Conservation (phyloP, 2,797 vertebrate species). For the Melanotaenia nigrans region DNA sequence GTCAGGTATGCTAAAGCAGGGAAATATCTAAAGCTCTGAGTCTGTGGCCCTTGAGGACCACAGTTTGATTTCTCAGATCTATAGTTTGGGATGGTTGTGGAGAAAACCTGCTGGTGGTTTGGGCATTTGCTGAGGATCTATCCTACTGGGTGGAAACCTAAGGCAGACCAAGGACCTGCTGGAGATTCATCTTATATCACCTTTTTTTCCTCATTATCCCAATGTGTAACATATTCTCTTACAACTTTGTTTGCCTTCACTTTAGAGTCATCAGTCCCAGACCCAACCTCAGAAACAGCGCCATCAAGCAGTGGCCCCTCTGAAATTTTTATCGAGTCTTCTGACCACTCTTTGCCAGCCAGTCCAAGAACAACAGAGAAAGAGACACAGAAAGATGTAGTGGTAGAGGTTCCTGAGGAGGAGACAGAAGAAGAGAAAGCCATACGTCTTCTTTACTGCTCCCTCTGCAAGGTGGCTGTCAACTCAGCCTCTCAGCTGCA, state of each 20-base stretch:
- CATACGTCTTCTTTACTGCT: conserved; percentile 94
- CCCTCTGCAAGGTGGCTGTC: conserved; percentile 97
- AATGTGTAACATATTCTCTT: not conserved
- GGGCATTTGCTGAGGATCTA: not conserved
- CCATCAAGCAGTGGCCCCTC: conserved; percentile 75
- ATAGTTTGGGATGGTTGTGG: not conserved
- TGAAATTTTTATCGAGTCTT: conserved; percentile 78
- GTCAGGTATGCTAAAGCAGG: too few species aligned
- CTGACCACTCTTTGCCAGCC: conserved; percentile 57
- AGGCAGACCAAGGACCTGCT: not conserved
- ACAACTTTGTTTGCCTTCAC: not conserved
- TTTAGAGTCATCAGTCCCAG: conserved; percentile 44
- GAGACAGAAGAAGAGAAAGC: conserved; percentile 96
- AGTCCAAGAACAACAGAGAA: conserved; percentile 34
- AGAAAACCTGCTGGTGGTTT: not conserved
- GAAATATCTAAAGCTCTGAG: too few species aligned
- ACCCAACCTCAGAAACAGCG: conserved; percentile 74
- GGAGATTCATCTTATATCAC: not conserved
- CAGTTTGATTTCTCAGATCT: too few species aligned
- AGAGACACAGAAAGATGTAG: conserved; percentile 73
- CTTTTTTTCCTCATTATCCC: not conserved
- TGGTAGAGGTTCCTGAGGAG: conserved; percentile 68
- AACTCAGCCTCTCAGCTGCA: conserved; percentile 98
- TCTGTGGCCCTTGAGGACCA: too few species aligned
- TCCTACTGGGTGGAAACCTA: not conserved